Conservation (phyloP, 2,113 vertebrate genomes). For the Coracopsis vasa region DNA sequence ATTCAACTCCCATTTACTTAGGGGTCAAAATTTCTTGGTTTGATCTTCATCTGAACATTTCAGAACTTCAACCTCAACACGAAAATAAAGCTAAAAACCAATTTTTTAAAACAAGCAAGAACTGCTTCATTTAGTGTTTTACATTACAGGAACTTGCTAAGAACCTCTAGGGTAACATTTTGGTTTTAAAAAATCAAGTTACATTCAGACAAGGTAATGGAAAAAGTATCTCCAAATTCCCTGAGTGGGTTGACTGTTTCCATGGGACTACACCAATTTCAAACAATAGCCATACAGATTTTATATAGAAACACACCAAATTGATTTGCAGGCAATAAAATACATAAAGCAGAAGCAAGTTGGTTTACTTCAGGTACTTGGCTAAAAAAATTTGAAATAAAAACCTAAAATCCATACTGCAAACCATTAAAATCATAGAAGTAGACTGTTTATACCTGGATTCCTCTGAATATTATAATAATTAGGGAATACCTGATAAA, state of each 20-base stretch:
- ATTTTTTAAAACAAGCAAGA: neutral
- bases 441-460: neutral
- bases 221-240: neutral
- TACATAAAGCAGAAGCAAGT: neutral
- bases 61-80: neutral
- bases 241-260: neutral
- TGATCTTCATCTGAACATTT: neutral
- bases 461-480: neutral
- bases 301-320: neutral
- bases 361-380: neutral
- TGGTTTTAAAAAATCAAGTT: rapidly evolving
- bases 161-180: neutral
- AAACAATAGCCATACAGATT: neutral
- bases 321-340: neutral
- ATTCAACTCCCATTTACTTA: neutral
- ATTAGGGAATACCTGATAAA: neutral
- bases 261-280: neutral
- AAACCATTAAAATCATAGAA: neutral
- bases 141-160: neutral
- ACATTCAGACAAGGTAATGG: neutral
- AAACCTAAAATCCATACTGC: neutral
- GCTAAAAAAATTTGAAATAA: neutral
- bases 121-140: neutral
- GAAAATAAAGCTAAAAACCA: neutral
- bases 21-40: neutral